Evolutionary conservation across 2,888 invertebrate species (phyloP), one percentile per base, ranked within the genome.

Genomic region (Neoaliturus tenellus): DNA sequence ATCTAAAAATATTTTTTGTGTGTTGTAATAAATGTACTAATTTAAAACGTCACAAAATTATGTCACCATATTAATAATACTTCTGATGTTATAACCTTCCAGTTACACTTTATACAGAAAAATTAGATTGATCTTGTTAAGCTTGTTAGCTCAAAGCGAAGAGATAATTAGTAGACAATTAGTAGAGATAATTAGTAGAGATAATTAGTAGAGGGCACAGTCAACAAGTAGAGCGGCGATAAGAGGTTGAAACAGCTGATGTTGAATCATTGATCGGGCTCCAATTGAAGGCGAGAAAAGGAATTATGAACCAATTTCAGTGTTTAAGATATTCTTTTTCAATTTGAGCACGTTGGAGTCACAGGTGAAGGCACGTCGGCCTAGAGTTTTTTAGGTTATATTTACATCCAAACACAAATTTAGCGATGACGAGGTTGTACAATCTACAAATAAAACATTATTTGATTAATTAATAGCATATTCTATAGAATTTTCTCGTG

Each of bases 191-290:
- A n/a, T n/a, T n/a, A n/a, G 55, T 10, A 4, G 20, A 23, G 20
- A 23, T 55, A 12, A 55, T 44, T 44, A 23, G 55, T 2, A 6
- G 33, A 33, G 67, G 20, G 20, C 6, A 31, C 31, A 67, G 31
- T 25, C 31, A 67, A 67, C 67, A 67, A 67, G 67, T 67, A 6
- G 23, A 55, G 10, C 10, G 23, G 10, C 5, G 12, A 20, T 17
- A 33, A 67, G 67, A 33, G 17, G 31, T 33, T 14, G 14, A n/a
- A 55, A 67, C 67, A 67, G 67, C 67, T 67, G 67, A 67, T 31
- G 67, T 67, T 33, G 33, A 33, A 31, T 12, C 67, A 67, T 67
- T 33, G 67, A 67, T 33, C 67, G 67, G 31, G 35, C 35, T 4
- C 4, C 6, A 35, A 35, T 35, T 35, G 35, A 35, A 35, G 35